Evolutionary conservation across 1,140 invertebrate species (phyloP).

Genomic region (Megalonaias nervosa): DNA sequence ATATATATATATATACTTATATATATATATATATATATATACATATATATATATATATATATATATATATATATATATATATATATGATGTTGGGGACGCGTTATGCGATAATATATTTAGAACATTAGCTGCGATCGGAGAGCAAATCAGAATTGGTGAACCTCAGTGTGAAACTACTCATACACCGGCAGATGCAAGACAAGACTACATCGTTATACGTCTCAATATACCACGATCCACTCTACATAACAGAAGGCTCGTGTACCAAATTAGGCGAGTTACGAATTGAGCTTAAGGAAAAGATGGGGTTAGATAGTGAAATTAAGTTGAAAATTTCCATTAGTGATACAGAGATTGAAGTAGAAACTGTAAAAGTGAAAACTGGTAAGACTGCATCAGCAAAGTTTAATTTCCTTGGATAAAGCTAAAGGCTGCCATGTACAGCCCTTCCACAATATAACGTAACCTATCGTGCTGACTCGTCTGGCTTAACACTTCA

Average conservation of each 20-base stretch:
- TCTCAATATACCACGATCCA: not conserved
- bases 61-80: no score
- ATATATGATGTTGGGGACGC: no score
- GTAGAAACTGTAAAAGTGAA: constrained; percentile 4
- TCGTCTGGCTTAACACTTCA: no score
- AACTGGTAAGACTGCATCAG: not conserved
- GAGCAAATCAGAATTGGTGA: no score
- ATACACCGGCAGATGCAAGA: constrained; percentile 3
- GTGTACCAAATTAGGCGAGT: constrained; percentile 6
- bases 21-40: no score
- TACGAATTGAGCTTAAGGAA: not conserved
- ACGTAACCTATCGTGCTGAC: no score
- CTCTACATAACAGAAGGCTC: not conserved
- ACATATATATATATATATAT: no score
- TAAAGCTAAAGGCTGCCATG: not conserved
- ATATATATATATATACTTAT: no score
- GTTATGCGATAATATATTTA: no score
- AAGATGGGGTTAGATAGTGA: not conserved
- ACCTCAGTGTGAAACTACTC: not conserved
- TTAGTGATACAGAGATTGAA: constrained; percentile 15
- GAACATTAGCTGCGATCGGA: no score
- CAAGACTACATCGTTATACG: constrained; percentile 6
- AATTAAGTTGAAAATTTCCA: constrained; percentile 5
- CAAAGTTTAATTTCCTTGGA: constrained; percentile 2
- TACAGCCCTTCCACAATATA: not conserved